Conservation (phyloP, 1,140 invertebrate species). For the Vanessa atalanta region DNA sequence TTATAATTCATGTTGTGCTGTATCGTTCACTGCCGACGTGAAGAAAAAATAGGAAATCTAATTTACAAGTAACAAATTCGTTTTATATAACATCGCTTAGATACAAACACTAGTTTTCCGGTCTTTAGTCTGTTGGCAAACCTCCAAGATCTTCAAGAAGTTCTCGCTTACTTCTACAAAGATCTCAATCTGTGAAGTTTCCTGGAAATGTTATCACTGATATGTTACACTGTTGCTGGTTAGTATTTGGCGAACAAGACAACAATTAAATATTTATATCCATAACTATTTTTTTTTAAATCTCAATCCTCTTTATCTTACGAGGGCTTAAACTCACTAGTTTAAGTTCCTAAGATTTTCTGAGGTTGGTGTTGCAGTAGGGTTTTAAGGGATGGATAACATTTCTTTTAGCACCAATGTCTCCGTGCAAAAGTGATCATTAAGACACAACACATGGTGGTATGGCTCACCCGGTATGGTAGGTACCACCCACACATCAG, state of each 20-base stretch:
- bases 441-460: no score
- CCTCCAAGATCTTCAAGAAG: constrained; percentile 1
- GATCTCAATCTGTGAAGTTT: constrained; percentile 11
- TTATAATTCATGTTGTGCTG: no score
- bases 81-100: not conserved
- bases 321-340: no score
- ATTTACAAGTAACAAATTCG: not conserved
- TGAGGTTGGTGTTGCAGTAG: no score
- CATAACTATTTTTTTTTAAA: no score
- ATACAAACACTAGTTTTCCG: constrained; percentile 10
- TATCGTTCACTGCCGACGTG: not conserved
- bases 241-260: not conserved
- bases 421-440: no score
- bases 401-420: no score
- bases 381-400: no score
- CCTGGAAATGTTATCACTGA: not conserved
- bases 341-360: no score
- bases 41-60: not conserved
- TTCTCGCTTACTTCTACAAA: constrained; percentile 1
- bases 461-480: no score
- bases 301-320: no score
- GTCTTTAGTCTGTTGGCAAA: not conserved
- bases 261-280: not conserved
- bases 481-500: no score
- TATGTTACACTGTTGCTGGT: not conserved